These are phyloP conservation scores for Hemicordylus capensis DNA, from an alignment of 2,113 vertebrate species.

Conservation along the genomic window DNA sequence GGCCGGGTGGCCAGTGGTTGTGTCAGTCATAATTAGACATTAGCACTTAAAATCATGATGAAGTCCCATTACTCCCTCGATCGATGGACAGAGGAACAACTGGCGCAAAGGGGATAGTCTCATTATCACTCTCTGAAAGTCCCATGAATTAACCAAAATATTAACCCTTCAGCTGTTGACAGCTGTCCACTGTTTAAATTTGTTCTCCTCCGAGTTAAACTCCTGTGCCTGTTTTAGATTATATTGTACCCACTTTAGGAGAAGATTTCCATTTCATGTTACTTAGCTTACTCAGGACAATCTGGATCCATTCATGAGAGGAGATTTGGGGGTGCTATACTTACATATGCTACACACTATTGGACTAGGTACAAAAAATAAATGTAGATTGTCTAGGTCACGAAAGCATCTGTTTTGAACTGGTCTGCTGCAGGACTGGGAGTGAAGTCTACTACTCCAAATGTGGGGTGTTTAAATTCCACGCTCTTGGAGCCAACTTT, in stretches of 20 bases:
- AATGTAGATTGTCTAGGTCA: background rate
- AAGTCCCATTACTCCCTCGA: conserved; percentile 8
- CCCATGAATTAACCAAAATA: background rate
- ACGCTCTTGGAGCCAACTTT: too few species aligned
- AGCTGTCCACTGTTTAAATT: fast-evolving
- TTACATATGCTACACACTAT: background rate
- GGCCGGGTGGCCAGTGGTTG: background rate
- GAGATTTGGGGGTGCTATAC: background rate
- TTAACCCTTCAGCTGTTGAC: conserved; percentile 28
- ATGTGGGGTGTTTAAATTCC: too few species aligned
- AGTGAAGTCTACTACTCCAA: too few species aligned
- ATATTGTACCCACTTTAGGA: background rate
- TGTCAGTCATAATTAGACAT: background rate
- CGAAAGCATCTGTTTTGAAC: too few species aligned
- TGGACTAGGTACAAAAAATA: background rate
- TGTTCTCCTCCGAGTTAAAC: background rate
- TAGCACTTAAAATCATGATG: conserved; percentile 12
- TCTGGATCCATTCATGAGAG: background rate
- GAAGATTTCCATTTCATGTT: background rate
- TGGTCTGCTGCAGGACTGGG: too few species aligned
- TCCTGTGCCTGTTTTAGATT: background rate
- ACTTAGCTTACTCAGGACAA: background rate
- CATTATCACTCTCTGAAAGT: background rate
- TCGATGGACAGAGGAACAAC: background rate
- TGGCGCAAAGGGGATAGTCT: background rate